Conservation (phyloP, 92 coral and sea anemone genomes). For the Blastomussa wellsi region DNA sequence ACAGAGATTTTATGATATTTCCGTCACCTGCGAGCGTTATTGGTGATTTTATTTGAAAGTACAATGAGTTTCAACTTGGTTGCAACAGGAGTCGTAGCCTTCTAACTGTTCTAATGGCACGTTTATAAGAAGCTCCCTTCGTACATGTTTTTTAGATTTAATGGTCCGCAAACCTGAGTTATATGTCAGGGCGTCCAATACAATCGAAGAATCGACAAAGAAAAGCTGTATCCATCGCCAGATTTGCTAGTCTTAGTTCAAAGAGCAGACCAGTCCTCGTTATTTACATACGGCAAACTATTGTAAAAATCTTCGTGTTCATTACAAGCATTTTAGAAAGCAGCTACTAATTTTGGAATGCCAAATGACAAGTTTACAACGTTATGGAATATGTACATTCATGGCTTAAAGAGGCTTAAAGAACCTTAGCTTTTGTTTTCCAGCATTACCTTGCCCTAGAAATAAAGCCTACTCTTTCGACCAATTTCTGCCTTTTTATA, state of each 20-base stretch:
- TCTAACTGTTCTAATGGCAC: too few species aligned
- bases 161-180: background rate
- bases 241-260: background rate
- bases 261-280: background rate
- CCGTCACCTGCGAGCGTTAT: too few species aligned
- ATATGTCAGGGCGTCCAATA: background rate
- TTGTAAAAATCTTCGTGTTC: background rate
- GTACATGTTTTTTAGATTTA: too few species aligned
- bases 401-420: slow-evolving; percentile 5
- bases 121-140: too few species aligned
- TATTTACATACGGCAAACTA: background rate
- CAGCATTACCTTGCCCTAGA: background rate
- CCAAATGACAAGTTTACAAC: background rate
- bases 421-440: background rate
- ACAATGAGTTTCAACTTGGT: too few species aligned
- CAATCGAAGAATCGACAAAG: background rate
- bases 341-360: background rate
- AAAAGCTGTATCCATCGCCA: background rate
- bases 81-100: too few species aligned
- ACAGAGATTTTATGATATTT: background rate
- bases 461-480: background rate
- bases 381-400: background rate
- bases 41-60: too few species aligned
- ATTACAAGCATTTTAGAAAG: background rate
- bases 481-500: background rate